phyloP scores from a whole-genome alignment of 2,797 vertebrate species.

The Thamnophis elegans region DNA sequence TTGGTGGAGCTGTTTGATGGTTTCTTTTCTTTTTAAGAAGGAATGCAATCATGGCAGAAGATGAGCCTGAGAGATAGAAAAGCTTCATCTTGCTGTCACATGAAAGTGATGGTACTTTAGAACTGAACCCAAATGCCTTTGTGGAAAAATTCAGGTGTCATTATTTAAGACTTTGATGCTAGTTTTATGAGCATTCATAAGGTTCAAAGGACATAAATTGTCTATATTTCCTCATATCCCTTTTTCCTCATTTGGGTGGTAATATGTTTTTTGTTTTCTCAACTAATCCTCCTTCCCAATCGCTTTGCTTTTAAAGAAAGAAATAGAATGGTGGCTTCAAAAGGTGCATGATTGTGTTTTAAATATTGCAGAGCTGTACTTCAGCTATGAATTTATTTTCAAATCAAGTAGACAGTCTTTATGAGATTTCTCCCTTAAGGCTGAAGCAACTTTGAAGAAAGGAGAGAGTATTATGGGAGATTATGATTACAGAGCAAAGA shows the following conservation, averaged over 20 bases:
- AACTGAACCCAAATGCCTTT: neutral
- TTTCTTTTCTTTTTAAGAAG: constrained; percentile 3
- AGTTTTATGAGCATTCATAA: constrained; percentile 6
- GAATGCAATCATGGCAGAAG: constrained; percentile 12
- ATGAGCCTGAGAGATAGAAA: constrained; percentile 6
- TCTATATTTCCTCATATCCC: neutral
- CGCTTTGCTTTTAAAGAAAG: neutral
- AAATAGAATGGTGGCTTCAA: neutral
- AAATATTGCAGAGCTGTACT: neutral
- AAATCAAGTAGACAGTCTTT: neutral
- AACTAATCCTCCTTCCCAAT: neutral
- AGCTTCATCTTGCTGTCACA: constrained; percentile 19
- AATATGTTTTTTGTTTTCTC: neutral
- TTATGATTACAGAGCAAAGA: neutral
- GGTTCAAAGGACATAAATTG: neutral
- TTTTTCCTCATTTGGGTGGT: neutral
- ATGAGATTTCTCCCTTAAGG: neutral
- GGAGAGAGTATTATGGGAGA: neutral
- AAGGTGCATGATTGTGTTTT: neutral
- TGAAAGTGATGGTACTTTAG: constrained; percentile 1
- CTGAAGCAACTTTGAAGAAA: neutral
- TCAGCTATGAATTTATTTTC: neutral
- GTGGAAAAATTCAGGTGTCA: constrained; percentile 1
- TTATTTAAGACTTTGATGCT: constrained; percentile 7
- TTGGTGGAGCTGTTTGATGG: neutral